These are phyloP conservation scores for Thaleichthys pacificus DNA, from an alignment of 2,797 vertebrate genomes.

Conservation along the genomic window DNA sequence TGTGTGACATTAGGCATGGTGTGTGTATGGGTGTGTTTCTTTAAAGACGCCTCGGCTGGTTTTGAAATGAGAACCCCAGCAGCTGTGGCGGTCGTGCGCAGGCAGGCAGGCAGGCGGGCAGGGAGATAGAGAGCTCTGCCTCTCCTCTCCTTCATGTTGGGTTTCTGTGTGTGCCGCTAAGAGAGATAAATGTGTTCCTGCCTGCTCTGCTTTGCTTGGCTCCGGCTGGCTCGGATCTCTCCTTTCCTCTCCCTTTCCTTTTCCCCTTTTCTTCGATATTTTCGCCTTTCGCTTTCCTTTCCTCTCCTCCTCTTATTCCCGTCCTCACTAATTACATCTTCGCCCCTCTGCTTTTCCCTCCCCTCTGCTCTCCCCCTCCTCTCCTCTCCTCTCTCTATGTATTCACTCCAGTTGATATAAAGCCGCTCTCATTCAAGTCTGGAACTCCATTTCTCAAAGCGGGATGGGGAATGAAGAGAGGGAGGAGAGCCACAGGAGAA, in stretches of 20 bases:
- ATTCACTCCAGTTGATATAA: constrained; percentile 27
- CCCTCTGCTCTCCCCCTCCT: not conserved
- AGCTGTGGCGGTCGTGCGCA: not conserved
- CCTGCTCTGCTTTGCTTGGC: constrained; percentile 12
- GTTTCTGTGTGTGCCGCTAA: constrained; percentile 51
- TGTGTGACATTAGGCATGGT: not conserved
- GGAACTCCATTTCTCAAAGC: constrained; percentile 8
- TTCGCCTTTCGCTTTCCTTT: not conserved
- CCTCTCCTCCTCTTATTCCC: no score
- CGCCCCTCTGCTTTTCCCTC: not conserved
- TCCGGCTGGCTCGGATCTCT: not conserved
- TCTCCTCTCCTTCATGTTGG: constrained; percentile 43
- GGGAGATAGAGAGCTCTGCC: constrained; percentile 29
- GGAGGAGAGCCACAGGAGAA: constrained; percentile 22
- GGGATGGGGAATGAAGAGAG: not conserved
- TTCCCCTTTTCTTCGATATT: not conserved
- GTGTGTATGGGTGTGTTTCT: constrained; percentile 9
- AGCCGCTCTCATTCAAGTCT: not conserved
- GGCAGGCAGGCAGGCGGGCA: constrained; percentile 8
- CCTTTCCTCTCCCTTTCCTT: constrained; percentile 16
- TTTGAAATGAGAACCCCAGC: constrained; percentile 38
- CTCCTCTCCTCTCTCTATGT: not conserved
- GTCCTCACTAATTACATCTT: no score
- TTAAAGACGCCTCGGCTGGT: constrained; percentile 25
- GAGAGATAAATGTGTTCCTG: constrained; percentile 57